These are phyloP conservation scores for human (Homo sapiens) DNA, from an alignment of 2,113 vertebrate species.

Conservation along the genomic window DNA sequence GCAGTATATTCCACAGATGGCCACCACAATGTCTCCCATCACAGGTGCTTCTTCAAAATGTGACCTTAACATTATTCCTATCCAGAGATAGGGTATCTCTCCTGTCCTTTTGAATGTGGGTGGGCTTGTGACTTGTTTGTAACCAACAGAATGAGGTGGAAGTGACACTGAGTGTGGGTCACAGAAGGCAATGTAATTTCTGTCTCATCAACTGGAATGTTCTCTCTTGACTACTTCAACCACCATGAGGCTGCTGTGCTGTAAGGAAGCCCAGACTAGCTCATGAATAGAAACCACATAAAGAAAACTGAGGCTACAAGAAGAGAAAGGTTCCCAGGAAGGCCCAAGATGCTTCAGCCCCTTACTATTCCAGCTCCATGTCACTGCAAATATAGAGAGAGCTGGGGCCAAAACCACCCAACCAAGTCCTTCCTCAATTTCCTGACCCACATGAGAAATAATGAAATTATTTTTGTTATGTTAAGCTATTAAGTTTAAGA, in stretches of 20 bases:
- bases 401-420: neutral
- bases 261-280: neutral
- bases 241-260: neutral
- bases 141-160: neutral
- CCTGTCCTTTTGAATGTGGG: neutral
- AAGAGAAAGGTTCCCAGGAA: neutral
- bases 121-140: neutral
- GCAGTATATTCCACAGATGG: neutral
- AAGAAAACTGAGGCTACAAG: neutral
- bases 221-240: neutral
- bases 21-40: neutral
- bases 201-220: neutral
- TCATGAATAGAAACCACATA: neutral
- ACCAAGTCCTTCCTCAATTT: conserved; percentile 8
- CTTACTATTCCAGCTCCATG: neutral
- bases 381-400: neutral
- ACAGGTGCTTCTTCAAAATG: neutral
- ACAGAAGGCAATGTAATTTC: neutral
- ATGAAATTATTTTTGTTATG: neutral
- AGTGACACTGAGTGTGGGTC: neutral
- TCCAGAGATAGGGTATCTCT: neutral
- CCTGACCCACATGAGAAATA: neutral
- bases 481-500: neutral
- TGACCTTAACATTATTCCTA: neutral
- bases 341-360: neutral